Percentiles rank a stretch among this genome's conserved stretches.
Conservation (phyloP, 2,113 vertebrate genomes). For the Apodemus speciosus region DNA sequence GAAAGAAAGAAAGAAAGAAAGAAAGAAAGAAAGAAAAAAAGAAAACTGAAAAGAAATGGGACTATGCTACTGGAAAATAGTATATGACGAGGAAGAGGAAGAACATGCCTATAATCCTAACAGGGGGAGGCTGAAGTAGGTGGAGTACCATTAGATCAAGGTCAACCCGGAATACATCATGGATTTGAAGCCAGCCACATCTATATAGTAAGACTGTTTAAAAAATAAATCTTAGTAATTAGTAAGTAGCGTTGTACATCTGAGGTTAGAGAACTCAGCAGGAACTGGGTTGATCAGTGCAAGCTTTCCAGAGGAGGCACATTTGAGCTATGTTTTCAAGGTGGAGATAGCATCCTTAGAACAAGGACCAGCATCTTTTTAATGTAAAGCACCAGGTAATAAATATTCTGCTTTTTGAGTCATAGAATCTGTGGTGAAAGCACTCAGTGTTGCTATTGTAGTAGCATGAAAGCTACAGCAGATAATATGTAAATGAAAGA, state of each 20-base stretch:
- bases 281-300: neutral
- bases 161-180: neutral
- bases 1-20: too few relatives aligned
- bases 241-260: neutral
- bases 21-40: too few relatives aligned
- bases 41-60: neutral
- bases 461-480: neutral
- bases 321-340: neutral
- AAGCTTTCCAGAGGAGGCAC: constrained; percentile 9
- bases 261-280: neutral
- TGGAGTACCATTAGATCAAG: neutral
- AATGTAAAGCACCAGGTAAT: neutral
- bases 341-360: neutral
- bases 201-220: neutral
- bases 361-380: neutral
- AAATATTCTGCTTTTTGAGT: neutral
- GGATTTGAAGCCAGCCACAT: neutral
- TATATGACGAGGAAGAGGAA: neutral
- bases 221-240: neutral
- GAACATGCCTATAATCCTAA: neutral
- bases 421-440: neutral
- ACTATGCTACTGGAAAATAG: neutral
- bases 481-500: neutral
- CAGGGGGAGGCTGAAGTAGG: neutral
- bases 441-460: neutral